Evolutionary conservation across 2,888 invertebrate species (phyloP).

Genomic region (Drosophila rellima): DNA sequence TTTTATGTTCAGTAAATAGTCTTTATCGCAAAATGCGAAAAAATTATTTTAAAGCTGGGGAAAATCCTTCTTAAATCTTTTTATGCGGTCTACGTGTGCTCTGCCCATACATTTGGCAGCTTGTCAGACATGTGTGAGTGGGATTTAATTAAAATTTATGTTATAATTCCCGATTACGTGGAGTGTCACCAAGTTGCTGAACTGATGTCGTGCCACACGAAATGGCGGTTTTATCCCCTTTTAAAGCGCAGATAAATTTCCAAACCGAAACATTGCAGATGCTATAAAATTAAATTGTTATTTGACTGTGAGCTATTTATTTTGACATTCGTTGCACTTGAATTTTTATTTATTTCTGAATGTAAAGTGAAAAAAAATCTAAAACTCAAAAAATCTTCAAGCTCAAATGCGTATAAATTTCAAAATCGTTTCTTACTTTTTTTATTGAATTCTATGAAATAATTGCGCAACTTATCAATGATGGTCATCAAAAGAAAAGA

Average conservation of each 20-base stretch:
- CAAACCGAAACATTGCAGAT: not conserved
- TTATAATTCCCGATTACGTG: slow-evolving; percentile 36
- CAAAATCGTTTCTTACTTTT: slow-evolving; percentile 11
- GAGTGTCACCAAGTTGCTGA: slow-evolving; percentile 21
- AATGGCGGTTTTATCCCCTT: slow-evolving; percentile 9
- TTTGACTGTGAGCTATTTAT: not conserved
- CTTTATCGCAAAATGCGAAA: not conserved
- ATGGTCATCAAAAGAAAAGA: slow-evolving; percentile 40
- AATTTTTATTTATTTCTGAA: too few species aligned
- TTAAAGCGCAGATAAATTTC: slow-evolving; percentile 9
- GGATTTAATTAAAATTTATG: slow-evolving; percentile 39
- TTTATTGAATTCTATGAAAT: slow-evolving; percentile 28
- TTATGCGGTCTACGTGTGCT: slow-evolving; percentile 5
- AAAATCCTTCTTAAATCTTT: slow-evolving; percentile 32
- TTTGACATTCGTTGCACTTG: too few species aligned
- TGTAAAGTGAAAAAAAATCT: not conserved
- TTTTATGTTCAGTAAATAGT: slow-evolving; percentile 8
- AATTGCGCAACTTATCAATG: slow-evolving; percentile 54
- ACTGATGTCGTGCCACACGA: slow-evolving; percentile 3
- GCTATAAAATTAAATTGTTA: slow-evolving; percentile 4
- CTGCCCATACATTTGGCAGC: slow-evolving; percentile 21
- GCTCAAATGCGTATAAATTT: not conserved
- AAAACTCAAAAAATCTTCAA: not conserved
- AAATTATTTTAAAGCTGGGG: slow-evolving; percentile 7
- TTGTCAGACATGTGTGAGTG: slow-evolving; percentile 15